A percentile compares a stretch with the other conserved stretches of the same genome.
Evolutionary conservation across 1,140 invertebrate genomes (phyloP).

Genomic region (Maniola jurtina): DNA sequence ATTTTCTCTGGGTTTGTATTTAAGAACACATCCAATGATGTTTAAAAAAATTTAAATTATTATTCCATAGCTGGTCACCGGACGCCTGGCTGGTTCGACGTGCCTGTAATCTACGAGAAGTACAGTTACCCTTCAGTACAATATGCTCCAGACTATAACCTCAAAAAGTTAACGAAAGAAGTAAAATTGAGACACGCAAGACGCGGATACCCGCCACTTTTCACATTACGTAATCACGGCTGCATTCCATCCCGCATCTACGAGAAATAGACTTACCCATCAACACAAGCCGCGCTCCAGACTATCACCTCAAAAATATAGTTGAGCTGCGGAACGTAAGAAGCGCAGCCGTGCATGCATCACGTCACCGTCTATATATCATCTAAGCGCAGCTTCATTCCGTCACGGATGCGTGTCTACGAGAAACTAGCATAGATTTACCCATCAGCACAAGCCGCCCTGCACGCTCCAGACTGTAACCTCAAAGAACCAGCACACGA

Average conservation of each 20-base stretch:
- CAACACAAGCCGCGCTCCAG: too few relatives aligned
- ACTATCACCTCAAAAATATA: too few relatives aligned
- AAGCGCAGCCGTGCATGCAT: too few relatives aligned
- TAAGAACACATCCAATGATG: too few relatives aligned
- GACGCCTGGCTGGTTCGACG: too few relatives aligned
- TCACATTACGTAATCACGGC: slow-evolving; percentile 85
- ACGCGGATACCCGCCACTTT: slow-evolving; percentile 84
- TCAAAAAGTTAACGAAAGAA: slow-evolving; percentile 84
- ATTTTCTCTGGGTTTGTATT: too few relatives aligned
- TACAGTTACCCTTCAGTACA: slow-evolving; percentile 80
- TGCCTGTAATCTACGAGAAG: not conserved
- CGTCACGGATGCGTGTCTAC: too few relatives aligned
- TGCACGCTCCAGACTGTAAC: slow-evolving; percentile 88
- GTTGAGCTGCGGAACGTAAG: too few relatives aligned
- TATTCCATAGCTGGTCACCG: too few relatives aligned
- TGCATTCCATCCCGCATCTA: slow-evolving; percentile 86
- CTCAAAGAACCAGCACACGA: slow-evolving; percentile 85
- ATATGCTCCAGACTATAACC: slow-evolving; percentile 89
- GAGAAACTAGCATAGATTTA: slow-evolving; percentile 34
- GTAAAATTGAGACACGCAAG: slow-evolving; percentile 90
- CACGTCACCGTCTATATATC: too few relatives aligned
- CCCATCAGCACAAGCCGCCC: slow-evolving; percentile 84
- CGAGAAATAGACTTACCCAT: slow-evolving; percentile 8
- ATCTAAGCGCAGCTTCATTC: too few relatives aligned
- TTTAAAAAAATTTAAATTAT: too few relatives aligned